Percentiles rank a stretch among this genome's conserved stretches.
Conservation (phyloP, 2,797 vertebrate genomes). For the Oreochromis grahami region DNA sequence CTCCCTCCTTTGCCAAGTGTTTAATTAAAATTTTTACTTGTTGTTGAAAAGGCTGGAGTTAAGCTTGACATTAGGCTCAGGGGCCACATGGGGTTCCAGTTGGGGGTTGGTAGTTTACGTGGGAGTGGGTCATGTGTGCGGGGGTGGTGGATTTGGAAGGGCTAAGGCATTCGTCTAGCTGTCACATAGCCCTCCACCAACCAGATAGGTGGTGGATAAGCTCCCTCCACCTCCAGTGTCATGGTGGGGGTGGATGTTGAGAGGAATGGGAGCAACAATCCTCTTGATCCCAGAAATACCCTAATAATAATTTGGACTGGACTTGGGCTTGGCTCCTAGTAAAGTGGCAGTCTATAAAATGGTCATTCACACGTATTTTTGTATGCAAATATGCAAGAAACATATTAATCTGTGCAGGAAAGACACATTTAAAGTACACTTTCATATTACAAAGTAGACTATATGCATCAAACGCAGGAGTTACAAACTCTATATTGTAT, state of each 20-base stretch:
- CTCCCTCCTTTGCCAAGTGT: background rate
- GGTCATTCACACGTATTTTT: background rate
- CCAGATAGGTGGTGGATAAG: slow-evolving; percentile 47
- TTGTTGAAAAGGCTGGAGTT: slow-evolving; percentile 50
- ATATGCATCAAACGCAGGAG: rapidly evolving
- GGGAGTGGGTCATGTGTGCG: background rate
- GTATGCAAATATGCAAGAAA: rapidly evolving
- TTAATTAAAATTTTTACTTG: slow-evolving; percentile 64
- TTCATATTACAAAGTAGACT: background rate
- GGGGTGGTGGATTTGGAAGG: slow-evolving; percentile 3
- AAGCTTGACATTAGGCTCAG: slow-evolving; percentile 27
- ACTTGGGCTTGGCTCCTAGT: background rate
- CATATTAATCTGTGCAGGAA: background rate
- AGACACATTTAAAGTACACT: background rate
- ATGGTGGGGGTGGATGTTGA: slow-evolving; percentile 17
- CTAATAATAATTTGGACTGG: slow-evolving; percentile 47
- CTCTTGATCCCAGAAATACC: slow-evolving; percentile 34
- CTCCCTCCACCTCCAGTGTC: slow-evolving; percentile 6
- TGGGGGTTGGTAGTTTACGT: background rate
- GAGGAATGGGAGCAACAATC: background rate
- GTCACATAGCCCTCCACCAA: slow-evolving; percentile 27
- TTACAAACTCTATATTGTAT: background rate
- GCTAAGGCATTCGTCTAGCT: slow-evolving; percentile 33
- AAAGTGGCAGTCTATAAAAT: background rate
- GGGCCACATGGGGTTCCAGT: background rate